phyloP scores from a whole-genome alignment of 2,797 vertebrate genomes.

The Lateolabrax maculatus region DNA sequence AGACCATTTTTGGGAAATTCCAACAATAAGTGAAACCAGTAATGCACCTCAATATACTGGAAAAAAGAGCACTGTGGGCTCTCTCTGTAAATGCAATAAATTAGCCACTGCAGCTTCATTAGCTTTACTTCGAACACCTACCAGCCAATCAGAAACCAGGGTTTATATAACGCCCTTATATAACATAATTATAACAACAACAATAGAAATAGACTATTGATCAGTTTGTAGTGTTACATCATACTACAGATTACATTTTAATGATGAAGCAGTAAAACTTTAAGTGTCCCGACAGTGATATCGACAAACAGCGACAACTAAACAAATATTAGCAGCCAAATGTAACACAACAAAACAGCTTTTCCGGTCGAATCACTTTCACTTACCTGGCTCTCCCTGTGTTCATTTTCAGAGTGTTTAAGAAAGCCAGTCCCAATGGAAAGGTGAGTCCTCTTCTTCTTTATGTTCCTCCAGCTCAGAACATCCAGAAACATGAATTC shows the following conservation, averaged over 20 bases:
- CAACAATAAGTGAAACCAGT: neutral
- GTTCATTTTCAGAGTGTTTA: conserved; percentile 91
- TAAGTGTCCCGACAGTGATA: neutral
- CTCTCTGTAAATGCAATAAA: neutral
- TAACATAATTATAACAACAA: neutral
- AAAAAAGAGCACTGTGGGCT: neutral
- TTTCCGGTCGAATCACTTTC: neutral
- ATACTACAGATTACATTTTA: no score
- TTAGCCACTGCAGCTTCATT: neutral
- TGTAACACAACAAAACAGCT: neutral
- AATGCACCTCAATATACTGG: no score
- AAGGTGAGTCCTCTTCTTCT: conserved; percentile 87
- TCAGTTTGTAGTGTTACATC: no score
- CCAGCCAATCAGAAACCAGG: neutral
- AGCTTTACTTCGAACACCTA: neutral
- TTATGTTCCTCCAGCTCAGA: no score
- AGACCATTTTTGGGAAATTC: no score
- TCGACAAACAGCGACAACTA: no score
- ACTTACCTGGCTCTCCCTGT: conserved; percentile 9
- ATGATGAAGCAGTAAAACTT: neutral
- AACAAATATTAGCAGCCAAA: no score
- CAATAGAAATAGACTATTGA: no score
- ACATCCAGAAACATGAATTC: no score
- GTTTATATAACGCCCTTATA: no score
- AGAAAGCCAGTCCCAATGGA: conserved; percentile 97